Conservation (phyloP, 2,113 vertebrate genomes). For the Columba janthina region DNA sequence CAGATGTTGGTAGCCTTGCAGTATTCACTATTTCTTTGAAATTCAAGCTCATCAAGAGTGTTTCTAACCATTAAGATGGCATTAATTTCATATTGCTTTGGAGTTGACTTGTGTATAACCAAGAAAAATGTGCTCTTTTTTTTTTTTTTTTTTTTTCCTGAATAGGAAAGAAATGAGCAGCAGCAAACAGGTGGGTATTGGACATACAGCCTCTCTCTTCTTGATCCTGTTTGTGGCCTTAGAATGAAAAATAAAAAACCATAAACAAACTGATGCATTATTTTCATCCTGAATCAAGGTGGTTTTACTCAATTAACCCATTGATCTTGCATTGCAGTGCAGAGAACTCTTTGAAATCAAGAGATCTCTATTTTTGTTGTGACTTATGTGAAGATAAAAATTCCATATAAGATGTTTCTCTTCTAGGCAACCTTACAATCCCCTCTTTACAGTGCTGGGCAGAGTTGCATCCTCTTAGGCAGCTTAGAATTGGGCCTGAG, state of each 20-base stretch:
- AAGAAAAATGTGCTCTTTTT: background rate
- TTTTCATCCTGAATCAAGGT: background rate
- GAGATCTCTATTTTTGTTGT: background rate
- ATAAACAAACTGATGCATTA: background rate
- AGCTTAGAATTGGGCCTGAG: background rate
- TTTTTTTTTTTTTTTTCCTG: background rate
- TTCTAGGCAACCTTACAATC: background rate
- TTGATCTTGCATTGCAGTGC: background rate
- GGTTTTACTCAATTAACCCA: background rate
- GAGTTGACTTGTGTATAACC: background rate
- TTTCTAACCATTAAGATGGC: background rate
- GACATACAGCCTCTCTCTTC: background rate
- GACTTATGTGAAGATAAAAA: background rate
- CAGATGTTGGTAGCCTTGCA: background rate
- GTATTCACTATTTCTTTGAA: slow-evolving; percentile 17
- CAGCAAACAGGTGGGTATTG: background rate
- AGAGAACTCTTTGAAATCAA: background rate
- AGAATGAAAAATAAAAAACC: background rate
- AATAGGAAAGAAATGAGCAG: background rate
- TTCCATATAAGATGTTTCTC: background rate
- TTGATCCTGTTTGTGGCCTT: background rate
- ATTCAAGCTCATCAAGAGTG: background rate
- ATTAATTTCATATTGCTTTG: slow-evolving; percentile 26
- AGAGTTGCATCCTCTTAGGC: background rate
- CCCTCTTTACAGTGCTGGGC: background rate